These are phyloP conservation scores for Craniophora ligustri DNA, from an alignment of 2,888 invertebrate genomes.

Conservation along the genomic window DNA sequence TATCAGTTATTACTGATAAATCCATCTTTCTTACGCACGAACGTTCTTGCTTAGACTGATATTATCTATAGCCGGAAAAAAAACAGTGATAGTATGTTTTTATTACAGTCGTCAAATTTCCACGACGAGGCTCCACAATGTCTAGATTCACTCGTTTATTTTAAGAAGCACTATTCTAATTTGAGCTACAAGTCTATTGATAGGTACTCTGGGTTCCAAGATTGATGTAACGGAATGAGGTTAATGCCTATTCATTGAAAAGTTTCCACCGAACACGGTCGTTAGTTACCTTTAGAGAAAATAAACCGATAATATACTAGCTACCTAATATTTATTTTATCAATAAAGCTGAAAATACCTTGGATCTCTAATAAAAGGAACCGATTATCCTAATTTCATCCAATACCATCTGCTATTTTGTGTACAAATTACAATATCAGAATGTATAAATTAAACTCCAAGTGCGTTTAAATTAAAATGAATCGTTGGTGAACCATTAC, in stretches of 20 bases:
- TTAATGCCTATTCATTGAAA: constrained; percentile 24
- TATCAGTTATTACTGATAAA: too few relatives aligned
- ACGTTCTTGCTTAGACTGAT: too few relatives aligned
- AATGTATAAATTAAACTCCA: constrained; percentile 47
- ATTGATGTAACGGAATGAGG: constrained; percentile 37
- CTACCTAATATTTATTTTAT: constrained; percentile 33
- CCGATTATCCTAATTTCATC: constrained; percentile 42
- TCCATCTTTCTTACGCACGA: too few relatives aligned
- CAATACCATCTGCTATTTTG: constrained; percentile 33
- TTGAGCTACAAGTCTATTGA: background rate
- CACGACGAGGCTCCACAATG: constrained; percentile 17
- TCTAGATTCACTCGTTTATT: constrained; percentile 13
- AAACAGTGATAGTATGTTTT: too few relatives aligned
- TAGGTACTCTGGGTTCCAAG: constrained; percentile 11
- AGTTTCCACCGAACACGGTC: constrained; percentile 32
- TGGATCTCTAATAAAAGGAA: constrained; percentile 5
- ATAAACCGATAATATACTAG: constrained; percentile 30
- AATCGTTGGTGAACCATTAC: constrained; percentile 37
- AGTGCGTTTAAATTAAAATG: constrained; percentile 55
- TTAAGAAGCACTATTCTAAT: background rate
- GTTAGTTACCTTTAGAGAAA: constrained; percentile 26
- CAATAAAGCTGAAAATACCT: constrained; percentile 10
- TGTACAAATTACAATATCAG: constrained; percentile 48
- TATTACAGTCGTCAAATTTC: too few relatives aligned
- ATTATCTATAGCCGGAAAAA: too few relatives aligned